Conservation (phyloP, 2,888 invertebrate genomes). For the Tillus elongatus region DNA sequence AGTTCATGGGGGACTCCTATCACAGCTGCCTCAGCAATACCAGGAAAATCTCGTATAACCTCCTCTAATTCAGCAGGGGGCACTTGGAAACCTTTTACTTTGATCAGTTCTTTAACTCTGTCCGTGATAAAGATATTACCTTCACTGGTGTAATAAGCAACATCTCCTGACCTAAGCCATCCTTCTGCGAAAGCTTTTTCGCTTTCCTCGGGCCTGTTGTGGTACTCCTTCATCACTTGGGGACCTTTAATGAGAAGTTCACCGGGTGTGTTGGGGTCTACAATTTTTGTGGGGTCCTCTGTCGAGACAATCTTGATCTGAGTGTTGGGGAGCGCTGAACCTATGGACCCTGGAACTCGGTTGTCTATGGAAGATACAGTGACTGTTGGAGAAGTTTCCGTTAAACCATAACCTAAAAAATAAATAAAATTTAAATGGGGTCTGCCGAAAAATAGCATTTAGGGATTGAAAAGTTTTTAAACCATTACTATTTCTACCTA, state of each 20-base stretch:
- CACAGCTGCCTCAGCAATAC: slow-evolving; percentile 72
- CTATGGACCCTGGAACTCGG: slow-evolving; percentile 41
- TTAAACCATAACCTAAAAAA: slow-evolving; percentile 57
- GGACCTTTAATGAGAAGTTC: slow-evolving; percentile 70
- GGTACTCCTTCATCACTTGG: slow-evolving; percentile 75
- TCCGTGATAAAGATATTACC: slow-evolving; percentile 62
- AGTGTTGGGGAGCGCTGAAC: slow-evolving; percentile 53
- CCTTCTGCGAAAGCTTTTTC: slow-evolving; percentile 56
- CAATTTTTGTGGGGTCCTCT: slow-evolving; percentile 30
- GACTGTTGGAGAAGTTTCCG: slow-evolving; percentile 60
- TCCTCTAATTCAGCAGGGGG: slow-evolving; percentile 83
- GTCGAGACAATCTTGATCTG: slow-evolving; percentile 53
- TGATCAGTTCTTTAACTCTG: slow-evolving; percentile 74
- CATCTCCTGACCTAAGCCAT: slow-evolving; percentile 68
- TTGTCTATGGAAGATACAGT: slow-evolving; percentile 8
- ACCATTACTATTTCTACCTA: too few species aligned
- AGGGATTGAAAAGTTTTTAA: slow-evolving; percentile 3
- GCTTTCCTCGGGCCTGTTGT: slow-evolving; percentile 65
- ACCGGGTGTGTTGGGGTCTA: slow-evolving; percentile 47
- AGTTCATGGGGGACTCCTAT: slow-evolving; percentile 61
- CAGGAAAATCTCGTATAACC: slow-evolving; percentile 60
- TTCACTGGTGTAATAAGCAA: slow-evolving; percentile 49
- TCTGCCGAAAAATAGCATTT: not conserved
- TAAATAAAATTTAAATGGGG: too few species aligned
- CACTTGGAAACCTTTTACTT: slow-evolving; percentile 65